These are phyloP conservation scores for Chiloscyllium plagiosum DNA, from an alignment of 2,113 vertebrate genomes.

Conservation along the genomic window DNA sequence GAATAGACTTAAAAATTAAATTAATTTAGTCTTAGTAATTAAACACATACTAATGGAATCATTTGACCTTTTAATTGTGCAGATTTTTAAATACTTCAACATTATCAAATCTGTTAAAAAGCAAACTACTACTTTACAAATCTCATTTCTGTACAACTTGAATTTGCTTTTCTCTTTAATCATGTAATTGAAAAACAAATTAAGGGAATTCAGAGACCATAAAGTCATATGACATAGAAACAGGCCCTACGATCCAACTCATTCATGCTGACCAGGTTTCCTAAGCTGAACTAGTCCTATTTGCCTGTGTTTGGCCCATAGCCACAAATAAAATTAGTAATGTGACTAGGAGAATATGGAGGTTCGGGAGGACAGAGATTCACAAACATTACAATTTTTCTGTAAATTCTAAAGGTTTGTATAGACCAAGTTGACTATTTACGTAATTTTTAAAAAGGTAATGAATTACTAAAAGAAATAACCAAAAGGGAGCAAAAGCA, in stretches of 20 bases:
- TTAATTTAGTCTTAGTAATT: not conserved
- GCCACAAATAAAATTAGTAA: not conserved
- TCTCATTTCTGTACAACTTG: not conserved
- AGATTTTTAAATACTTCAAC: conserved; percentile 4
- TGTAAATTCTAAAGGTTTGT: not conserved
- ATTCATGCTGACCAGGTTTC: no score
- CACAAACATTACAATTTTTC: not conserved
- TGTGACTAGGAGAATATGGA: not conserved
- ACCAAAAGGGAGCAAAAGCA: not conserved
- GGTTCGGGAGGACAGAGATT: not conserved
- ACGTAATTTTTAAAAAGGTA: not conserved
- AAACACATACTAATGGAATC: not conserved
- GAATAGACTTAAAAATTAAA: not conserved
- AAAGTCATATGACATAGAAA: no score
- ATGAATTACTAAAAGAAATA: not conserved
- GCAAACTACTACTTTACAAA: not conserved
- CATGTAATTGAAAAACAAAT: not conserved
- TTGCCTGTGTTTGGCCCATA: not conserved
- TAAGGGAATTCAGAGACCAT: not conserved
- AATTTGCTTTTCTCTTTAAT: not conserved
- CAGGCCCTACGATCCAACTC: no score
- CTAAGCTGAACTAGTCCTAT: no score
- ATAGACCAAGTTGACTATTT: not conserved
- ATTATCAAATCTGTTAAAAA: not conserved
- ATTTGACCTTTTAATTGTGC: not conserved